A percentile compares a stretch with the other conserved stretches of the same genome.
Conservation (phyloP, 2,113 vertebrate genomes). For the Camarhynchus parvulus region DNA sequence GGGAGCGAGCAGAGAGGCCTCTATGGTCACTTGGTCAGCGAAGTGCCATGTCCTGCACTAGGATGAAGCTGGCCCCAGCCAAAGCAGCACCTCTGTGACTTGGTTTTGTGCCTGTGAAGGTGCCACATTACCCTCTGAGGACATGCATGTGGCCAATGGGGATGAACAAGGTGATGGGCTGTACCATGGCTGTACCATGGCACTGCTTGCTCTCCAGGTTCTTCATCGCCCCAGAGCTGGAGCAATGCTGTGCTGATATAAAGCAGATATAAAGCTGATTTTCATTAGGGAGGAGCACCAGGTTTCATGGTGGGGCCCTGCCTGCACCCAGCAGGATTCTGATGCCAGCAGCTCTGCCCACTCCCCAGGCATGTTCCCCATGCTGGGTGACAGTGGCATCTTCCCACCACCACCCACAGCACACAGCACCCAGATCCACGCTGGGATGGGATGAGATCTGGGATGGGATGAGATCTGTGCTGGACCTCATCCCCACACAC, state of each 20-base stretch:
- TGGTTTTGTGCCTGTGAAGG: neutral
- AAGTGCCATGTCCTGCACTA: accelerated
- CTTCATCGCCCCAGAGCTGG: neutral
- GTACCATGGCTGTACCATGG: accelerated
- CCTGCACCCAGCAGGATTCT: accelerated
- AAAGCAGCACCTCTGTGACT: neutral
- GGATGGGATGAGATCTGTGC: neutral
- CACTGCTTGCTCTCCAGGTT: neutral
- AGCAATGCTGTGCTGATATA: neutral
- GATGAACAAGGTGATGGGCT: neutral
- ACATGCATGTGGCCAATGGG: accelerated
- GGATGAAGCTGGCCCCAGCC: neutral
- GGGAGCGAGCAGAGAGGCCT: neutral
- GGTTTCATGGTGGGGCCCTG: neutral
- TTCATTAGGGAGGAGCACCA: neutral
- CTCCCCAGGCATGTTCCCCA: accelerated
- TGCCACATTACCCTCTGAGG: neutral
- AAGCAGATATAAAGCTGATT: constrained; percentile 48
- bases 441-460: accelerated
- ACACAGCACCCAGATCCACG: neutral
- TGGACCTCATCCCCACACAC: accelerated
- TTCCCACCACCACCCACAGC: accelerated
- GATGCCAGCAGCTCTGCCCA: accelerated
- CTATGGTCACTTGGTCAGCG: accelerated
- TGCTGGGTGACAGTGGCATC: neutral